Conservation (phyloP, 2,113 vertebrate genomes). For the Hemiscyllium ocellatum region DNA sequence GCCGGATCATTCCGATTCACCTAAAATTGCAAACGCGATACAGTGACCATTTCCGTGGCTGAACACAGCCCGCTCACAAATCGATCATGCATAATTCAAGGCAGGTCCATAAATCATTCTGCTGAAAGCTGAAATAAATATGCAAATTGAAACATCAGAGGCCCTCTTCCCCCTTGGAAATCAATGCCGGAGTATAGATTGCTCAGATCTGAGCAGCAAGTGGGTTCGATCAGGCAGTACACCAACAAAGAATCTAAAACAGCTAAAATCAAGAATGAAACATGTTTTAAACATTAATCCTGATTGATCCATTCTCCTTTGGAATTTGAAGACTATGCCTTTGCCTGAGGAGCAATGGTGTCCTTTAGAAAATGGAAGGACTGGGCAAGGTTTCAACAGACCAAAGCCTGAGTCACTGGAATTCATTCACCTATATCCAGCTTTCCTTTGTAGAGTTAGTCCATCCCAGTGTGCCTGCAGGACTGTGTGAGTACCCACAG, state of each 20-base stretch:
- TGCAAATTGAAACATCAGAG: background rate
- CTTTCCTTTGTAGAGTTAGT: background rate
- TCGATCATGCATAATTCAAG: background rate
- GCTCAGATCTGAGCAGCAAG: background rate
- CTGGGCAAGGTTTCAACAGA: background rate
- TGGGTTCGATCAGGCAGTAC: background rate
- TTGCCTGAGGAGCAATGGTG: background rate
- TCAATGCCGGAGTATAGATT: background rate
- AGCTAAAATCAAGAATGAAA: background rate
- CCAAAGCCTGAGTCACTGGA: background rate
- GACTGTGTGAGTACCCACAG: background rate
- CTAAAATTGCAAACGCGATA: background rate
- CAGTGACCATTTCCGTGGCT: background rate
- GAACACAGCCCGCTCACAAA: background rate
- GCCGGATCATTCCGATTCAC: background rate
- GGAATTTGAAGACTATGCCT: background rate
- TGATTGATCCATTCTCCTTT: background rate
- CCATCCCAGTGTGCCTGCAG: background rate
- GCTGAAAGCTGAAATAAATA: background rate
- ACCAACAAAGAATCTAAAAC: background rate
- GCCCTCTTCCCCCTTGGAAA: background rate
- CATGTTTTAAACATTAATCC: background rate
- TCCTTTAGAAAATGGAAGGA: background rate
- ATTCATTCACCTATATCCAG: background rate
- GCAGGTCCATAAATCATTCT: background rate